Conservation (phyloP, 1,140 invertebrate species). For the Elymnias hypermnestra region DNA sequence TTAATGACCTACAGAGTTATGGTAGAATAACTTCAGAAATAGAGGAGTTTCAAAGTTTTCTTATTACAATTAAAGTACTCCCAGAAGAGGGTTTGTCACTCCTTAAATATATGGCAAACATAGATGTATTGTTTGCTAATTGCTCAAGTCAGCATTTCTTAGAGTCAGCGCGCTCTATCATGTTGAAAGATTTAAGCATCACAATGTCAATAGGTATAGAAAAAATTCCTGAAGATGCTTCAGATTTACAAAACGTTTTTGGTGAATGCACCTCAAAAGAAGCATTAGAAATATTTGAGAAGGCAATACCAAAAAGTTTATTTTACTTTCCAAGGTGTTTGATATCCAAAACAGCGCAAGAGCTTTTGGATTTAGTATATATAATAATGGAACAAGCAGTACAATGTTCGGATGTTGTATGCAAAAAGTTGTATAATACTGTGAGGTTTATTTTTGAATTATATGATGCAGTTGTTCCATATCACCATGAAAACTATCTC, state of each 20-base stretch:
- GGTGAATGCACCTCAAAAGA: constrained; percentile 32
- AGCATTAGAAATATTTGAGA: constrained; percentile 49
- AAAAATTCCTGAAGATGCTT: constrained; percentile 43
- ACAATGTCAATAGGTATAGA: constrained; percentile 79
- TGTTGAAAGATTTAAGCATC: constrained; percentile 89
- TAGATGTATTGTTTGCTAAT: constrained; percentile 87
- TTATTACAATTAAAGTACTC: constrained; percentile 79
- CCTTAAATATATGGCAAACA: constrained; percentile 83
- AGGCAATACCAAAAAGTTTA: constrained; percentile 61
- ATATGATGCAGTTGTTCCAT: constrained; percentile 86
- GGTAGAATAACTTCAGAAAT: constrained; percentile 79
- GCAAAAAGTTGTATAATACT: constrained; percentile 83
- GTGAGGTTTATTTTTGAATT: constrained; percentile 86
- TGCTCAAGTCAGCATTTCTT: constrained; percentile 86
- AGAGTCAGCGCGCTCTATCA: constrained; percentile 82
- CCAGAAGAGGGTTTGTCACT: constrained; percentile 72
- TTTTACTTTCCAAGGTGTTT: constrained; percentile 71
- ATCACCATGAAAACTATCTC: constrained; percentile 86
- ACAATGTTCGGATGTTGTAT: constrained; percentile 77
- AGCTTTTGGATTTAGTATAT: constrained; percentile 83
- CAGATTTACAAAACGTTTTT: constrained; percentile 7
- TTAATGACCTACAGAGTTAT: constrained; percentile 82
- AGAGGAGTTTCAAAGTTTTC: constrained; percentile 80
- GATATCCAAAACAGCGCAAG: constrained; percentile 74
- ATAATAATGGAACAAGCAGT: constrained; percentile 84